These are phyloP conservation scores for Telmatochromis sp. DNA, from an alignment of 2,113 vertebrate species.

Conservation along the genomic window DNA sequence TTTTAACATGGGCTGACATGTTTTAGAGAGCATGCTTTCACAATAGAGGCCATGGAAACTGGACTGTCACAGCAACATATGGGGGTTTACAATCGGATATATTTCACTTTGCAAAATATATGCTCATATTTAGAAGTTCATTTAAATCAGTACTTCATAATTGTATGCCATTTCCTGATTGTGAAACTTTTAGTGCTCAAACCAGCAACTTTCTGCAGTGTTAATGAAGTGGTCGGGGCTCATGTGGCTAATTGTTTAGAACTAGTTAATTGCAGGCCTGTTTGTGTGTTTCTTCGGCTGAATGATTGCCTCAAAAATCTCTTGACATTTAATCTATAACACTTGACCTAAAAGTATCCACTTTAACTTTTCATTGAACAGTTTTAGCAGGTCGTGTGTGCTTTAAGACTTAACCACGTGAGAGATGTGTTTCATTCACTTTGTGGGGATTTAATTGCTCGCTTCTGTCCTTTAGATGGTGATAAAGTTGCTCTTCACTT, in stretches of 20 bases:
- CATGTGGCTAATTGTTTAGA: neutral
- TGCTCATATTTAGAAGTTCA: neutral
- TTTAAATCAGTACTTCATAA: neutral
- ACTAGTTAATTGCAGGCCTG: neutral
- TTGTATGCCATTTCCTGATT: neutral
- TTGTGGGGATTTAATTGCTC: neutral
- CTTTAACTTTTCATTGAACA: neutral
- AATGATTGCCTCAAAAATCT: neutral
- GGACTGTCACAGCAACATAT: neutral
- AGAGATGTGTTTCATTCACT: neutral
- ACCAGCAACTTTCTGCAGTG: neutral
- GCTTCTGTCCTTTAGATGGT: neutral
- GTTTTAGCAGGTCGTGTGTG: neutral
- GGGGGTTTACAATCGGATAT: neutral
- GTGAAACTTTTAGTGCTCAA: neutral
- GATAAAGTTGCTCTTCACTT: conserved; percentile 24
- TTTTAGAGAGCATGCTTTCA: neutral
- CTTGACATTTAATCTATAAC: conserved; percentile 18
- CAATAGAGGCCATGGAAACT: neutral
- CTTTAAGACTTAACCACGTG: neutral
- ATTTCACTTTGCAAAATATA: neutral
- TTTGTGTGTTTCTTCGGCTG: neutral
- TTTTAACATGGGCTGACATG: neutral
- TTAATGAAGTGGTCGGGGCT: neutral
- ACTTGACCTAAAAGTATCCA: neutral